Evolutionary conservation across 2,888 invertebrate species (phyloP), one percentile per base, ranked within the genome.

Genomic region (Ceramica pisi): DNA sequence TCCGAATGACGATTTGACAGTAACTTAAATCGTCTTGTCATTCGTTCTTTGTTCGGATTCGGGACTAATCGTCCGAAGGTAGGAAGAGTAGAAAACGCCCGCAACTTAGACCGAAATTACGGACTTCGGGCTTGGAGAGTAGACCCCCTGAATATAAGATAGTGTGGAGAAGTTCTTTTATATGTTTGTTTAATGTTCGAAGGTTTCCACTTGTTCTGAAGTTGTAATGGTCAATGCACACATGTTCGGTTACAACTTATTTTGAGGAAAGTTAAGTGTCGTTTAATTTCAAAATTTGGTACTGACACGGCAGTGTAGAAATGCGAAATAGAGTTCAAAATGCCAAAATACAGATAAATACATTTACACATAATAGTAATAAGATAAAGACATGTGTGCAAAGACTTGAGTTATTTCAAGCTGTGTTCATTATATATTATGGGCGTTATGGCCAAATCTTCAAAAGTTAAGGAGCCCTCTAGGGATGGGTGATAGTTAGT

Each of bases 171-270:
- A 4, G 35, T 61, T 51, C 12, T 19, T n/a, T 10, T 10, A 0
- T 8, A 9, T 12, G 6, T 5, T 16, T 31, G 9, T 23, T 31
- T 46, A 21, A 51, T 21, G 19, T 51, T 55, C 16, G 0, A 59
- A 53, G 12, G 5, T 21, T 53, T 67, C 67, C 71, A 81, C 75
- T 84, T 72, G 59, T 82, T 84, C 70, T 72, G 61, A 81, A 75
- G 71, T 65, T 67, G 3, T 55, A 1, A 50, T 1, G 60, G 67
- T 79, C 63, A 19, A 67, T 79, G 66, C 78, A 67, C 67, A 67
- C 77, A 59, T 68, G 23, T 62, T 21, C 19, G 7, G 12, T 23
- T 60, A 6, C 23, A 57, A 53, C 3, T 50, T 14, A 19, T 44
- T 77, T 10, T 48, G 35, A 12, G 6, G 0, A 16, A 41, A 0